These are phyloP conservation scores for Cygnus olor DNA, from an alignment of 2,797 vertebrate species.

Conservation along the genomic window DNA sequence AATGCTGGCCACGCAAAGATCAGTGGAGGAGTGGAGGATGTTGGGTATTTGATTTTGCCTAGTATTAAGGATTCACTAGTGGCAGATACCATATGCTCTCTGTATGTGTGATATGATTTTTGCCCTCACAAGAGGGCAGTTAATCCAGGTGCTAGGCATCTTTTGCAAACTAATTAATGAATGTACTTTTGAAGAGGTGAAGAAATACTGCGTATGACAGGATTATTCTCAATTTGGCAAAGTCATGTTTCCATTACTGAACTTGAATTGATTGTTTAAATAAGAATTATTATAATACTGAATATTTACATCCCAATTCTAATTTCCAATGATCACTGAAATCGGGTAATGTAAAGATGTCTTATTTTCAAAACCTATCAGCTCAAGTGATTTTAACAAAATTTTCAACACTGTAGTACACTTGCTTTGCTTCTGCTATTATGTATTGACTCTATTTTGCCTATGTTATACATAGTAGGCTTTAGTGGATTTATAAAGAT, in stretches of 20 bases:
- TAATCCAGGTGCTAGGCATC: neutral
- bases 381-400: constrained; percentile 52
- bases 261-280: neutral
- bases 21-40: neutral
- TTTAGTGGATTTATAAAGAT: neutral
- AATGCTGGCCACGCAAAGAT: neutral
- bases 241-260: neutral
- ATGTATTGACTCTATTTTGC: neutral
- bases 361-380: constrained; percentile 59
- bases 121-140: neutral
- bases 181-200: neutral
- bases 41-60: neutral
- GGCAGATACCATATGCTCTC: neutral
- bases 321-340: neutral
- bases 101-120: neutral
- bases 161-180: neutral
- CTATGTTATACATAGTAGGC: neutral
- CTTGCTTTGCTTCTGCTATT: constrained; percentile 44
- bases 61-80: neutral
- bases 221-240: neutral
- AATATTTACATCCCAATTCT: constrained; percentile 7
- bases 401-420: constrained; percentile 43
- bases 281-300: neutral
- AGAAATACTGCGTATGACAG: neutral
- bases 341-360: constrained; percentile 20